Conservation (phyloP, 2,888 invertebrate genomes). For the Creontiades dilutus region DNA sequence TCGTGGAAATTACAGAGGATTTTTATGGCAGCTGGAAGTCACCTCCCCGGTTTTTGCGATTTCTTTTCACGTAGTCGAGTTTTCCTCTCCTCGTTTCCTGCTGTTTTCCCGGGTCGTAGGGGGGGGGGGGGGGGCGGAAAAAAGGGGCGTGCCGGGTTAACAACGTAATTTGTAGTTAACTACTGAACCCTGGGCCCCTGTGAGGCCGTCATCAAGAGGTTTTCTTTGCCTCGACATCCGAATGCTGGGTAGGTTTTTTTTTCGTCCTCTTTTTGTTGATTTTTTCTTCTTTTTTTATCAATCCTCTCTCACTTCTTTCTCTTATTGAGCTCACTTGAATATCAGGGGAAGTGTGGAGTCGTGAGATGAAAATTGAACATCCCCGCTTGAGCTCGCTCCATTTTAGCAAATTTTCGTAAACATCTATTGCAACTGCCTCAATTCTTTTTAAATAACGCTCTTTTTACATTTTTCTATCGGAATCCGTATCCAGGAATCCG, state of each 20-base stretch:
- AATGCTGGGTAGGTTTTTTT: neutral
- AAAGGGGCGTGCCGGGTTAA: neutral
- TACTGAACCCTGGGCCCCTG: constrained; percentile 4
- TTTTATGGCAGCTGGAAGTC: constrained; percentile 37
- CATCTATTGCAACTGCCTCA: too few species aligned
- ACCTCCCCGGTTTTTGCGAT: constrained; percentile 8
- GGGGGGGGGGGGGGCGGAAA: neutral
- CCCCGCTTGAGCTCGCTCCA: too few species aligned
- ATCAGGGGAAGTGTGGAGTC: constrained; percentile 4
- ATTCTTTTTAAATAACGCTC: too few species aligned
- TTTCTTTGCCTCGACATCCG: neutral
- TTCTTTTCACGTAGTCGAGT: constrained; percentile 11
- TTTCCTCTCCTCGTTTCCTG: neutral
- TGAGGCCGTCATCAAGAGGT: too few species aligned
- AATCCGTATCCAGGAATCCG: too few species aligned
- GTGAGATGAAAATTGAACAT: constrained; percentile 7
- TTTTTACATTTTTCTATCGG: too few species aligned
- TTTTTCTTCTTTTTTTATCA: neutral
- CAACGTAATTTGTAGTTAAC: constrained; percentile 39
- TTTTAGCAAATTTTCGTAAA: too few species aligned
- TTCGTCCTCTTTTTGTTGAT: too few species aligned
- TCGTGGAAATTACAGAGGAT: constrained; percentile 32
- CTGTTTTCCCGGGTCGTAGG: too few species aligned
- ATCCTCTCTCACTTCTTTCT: neutral
- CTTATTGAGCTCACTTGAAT: neutral